Percentiles rank a stretch among this genome's conserved stretches.
phyloP scores from a whole-genome alignment of 2,113 vertebrate genomes.

The Shinisaurus crocodilurus region DNA sequence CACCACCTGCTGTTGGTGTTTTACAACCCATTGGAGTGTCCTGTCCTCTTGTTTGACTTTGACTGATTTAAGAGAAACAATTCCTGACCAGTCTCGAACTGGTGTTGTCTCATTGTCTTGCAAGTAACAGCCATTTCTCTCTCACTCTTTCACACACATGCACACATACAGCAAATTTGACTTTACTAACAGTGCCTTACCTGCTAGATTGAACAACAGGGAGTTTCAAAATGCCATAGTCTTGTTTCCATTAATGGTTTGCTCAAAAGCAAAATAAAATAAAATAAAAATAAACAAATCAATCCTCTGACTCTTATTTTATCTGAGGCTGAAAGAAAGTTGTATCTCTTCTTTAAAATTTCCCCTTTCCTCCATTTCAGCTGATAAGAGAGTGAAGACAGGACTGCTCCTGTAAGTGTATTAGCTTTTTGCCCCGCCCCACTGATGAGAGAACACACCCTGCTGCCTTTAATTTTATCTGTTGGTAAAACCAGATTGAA shows the following conservation, averaged over 20 bases:
- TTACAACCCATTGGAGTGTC: not conserved
- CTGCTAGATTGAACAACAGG: constrained; percentile 17
- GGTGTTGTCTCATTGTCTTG: not conserved
- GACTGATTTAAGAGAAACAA: not conserved
- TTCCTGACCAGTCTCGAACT: not conserved
- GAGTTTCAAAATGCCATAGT: not conserved
- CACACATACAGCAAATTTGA: not conserved
- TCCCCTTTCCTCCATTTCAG: not conserved
- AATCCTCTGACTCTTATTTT: not conserved
- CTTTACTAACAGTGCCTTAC: constrained; percentile 56
- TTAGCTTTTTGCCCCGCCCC: no score
- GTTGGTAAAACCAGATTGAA: not conserved
- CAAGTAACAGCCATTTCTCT: not conserved
- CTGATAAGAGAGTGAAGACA: not conserved
- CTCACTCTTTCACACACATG: not conserved
- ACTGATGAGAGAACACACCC: not conserved
- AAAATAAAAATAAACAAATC: not conserved
- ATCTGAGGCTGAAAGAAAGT: no score
- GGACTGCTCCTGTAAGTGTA: not conserved
- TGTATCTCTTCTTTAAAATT: no score
- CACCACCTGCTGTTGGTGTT: not conserved
- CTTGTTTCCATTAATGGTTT: not conserved
- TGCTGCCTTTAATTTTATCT: not conserved
- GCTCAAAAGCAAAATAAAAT: not conserved
- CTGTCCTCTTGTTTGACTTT: not conserved